These are phyloP conservation scores for Tricholaema leucomelas DNA, from an alignment of 2,113 vertebrate genomes.

Conservation along the genomic window DNA sequence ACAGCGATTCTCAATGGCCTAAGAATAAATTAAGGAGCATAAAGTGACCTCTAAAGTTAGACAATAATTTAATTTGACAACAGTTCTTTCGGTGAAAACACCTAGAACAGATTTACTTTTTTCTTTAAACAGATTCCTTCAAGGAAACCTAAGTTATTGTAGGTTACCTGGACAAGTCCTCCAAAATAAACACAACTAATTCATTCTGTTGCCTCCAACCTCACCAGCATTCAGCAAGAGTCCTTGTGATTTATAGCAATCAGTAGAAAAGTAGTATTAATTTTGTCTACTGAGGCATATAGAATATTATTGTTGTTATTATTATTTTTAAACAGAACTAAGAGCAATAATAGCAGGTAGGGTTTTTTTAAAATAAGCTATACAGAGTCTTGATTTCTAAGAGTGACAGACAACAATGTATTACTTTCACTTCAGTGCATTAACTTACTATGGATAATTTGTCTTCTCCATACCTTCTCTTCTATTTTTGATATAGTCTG, in stretches of 20 bases:
- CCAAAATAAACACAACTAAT: background rate
- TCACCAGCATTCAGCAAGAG: background rate
- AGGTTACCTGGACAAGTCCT: background rate
- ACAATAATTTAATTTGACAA: background rate
- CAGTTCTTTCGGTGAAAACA: background rate
- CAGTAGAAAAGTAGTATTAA: background rate
- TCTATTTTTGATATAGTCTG: background rate
- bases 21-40: background rate
- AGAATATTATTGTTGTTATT: background rate
- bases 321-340: background rate
- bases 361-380: background rate
- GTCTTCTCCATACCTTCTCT: background rate
- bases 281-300: background rate
- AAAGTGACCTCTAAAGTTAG: background rate
- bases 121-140: background rate
- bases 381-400: background rate
- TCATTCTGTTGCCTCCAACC: background rate
- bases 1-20: background rate
- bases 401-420: background rate
- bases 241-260: background rate
- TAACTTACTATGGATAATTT: background rate
- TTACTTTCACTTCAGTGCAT: background rate
- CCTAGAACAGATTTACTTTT: too few relatives aligned
- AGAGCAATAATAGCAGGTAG: background rate
- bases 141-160: background rate